phyloP scores from a whole-genome alignment of 2,888 invertebrate genomes.

The Steromphala cineraria region DNA sequence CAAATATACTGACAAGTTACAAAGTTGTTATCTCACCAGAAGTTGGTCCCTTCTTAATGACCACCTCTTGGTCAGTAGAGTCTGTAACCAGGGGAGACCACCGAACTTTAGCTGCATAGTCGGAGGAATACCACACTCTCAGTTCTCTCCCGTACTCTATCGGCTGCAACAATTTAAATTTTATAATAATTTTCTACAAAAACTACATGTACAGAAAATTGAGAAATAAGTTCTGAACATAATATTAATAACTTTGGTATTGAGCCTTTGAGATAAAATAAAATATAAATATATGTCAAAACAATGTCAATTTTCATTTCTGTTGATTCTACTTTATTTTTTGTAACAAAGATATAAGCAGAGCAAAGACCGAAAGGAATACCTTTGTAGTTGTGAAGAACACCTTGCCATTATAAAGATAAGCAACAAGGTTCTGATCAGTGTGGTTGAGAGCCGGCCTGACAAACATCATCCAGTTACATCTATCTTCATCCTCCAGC shows the following conservation, averaged over 20 bases:
- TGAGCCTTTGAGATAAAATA: too few species aligned
- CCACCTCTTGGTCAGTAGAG: neutral
- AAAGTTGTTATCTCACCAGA: neutral
- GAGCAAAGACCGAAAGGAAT: too few species aligned
- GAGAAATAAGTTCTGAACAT: too few species aligned
- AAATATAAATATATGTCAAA: too few species aligned
- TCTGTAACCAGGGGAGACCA: constrained; percentile 37
- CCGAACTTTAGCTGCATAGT: constrained; percentile 59
- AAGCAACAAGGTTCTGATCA: constrained; percentile 83
- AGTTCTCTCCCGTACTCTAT: constrained; percentile 61
- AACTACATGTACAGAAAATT: too few species aligned
- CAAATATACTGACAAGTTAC: too few species aligned
- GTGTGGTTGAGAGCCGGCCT: constrained; percentile 79
- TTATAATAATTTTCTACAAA: too few species aligned
- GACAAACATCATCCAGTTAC: constrained; percentile 90
- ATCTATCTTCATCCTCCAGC: constrained; percentile 69
- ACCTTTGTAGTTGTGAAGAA: constrained; percentile 70
- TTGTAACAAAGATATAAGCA: too few species aligned
- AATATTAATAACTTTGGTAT: too few species aligned
- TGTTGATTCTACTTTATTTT: too few species aligned
- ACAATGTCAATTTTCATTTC: too few species aligned
- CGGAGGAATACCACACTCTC: constrained; percentile 66
- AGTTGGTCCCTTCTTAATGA: neutral
- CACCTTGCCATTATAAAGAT: constrained; percentile 77
- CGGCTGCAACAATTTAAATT: constrained; percentile 39